Evolutionary conservation across 2,888 invertebrate genomes (phyloP), one percentile per base, ranked within the genome.

Genomic region (Zaprionus obscuricornis): DNA sequence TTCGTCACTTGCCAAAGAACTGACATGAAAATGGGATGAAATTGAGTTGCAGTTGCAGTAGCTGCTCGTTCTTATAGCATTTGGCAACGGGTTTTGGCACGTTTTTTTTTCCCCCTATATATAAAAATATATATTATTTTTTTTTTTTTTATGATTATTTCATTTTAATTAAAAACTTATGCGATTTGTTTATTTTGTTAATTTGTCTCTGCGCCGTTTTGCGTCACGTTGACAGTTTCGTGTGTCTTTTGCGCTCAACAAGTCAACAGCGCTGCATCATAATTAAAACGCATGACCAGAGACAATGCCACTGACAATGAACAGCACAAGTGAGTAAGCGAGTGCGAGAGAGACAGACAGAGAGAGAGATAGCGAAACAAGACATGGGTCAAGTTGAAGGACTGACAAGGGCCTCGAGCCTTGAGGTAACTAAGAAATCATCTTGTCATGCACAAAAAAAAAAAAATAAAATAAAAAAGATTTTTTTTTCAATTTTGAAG

Each of bases 191-290:
- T 73, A 76, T 73, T 84, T 76, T 81, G 59, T 76, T 81, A 78
- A 83, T 76, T 78, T 78, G 59, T 69, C 56, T 69, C 47, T 64
- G 64, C 52, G 42, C 51, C 62, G 58, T 68, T 74, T n/a, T n/a
- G n/a, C n/a, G 81, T 76, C 78, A 87, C 66, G 72, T 79, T 85
- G 87, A 86, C 86, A 76, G 83, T 76, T 73, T 63, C 46, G 72
- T 67, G 75, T 77, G 79, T 76, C 63, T 59, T 20, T 16, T 22
- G 66, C 66, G 64, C 51, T 66, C 72, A n/a, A n/a, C n/a, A n/a
- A n/a, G n/a, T n/a, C n/a, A n/a, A n/a, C n/a, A n/a, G n/a, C n/a
- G 72, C 74, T 74, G 87, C 85, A 85, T 78, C 85, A 87, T 87
- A 87, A 87, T 87, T 87, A 87, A 85, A 77, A 58, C 47, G 75